A percentile compares a stretch with the other conserved stretches of the same genome.
Evolutionary conservation across 92 coral and sea anemone genomes (phyloP).

Genomic region (Montipora capitata): DNA sequence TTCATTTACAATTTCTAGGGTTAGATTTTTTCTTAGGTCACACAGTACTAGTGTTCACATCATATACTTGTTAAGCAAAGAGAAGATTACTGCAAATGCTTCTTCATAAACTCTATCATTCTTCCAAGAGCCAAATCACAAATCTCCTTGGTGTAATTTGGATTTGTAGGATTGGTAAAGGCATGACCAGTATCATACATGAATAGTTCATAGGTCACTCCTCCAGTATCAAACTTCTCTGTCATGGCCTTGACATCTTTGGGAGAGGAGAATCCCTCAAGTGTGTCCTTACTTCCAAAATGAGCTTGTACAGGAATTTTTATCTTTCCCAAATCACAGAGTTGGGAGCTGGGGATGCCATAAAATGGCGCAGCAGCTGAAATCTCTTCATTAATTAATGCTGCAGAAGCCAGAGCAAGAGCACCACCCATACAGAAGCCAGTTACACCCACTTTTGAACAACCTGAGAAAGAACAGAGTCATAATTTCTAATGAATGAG

Average conservation of each 20-base stretch:
- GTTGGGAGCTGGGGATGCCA: slow-evolving; percentile 71
- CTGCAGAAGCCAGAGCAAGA: slow-evolving; percentile 61
- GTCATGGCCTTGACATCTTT: slow-evolving; percentile 66
- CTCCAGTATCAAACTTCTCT: slow-evolving; percentile 70
- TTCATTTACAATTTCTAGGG: no score
- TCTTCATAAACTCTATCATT: slow-evolving; percentile 78
- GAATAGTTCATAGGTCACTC: slow-evolving; percentile 63
- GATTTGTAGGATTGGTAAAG: slow-evolving; percentile 61
- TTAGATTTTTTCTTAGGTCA: no score
- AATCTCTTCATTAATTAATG: slow-evolving; percentile 52
- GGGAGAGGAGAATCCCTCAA: slow-evolving; percentile 72
- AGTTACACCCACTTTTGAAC: slow-evolving; percentile 74
- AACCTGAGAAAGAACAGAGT: slow-evolving; percentile 13
- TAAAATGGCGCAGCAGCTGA: slow-evolving; percentile 80
- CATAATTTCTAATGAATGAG: no score
- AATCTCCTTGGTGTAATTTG: slow-evolving; percentile 64
- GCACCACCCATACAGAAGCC: slow-evolving; percentile 88
- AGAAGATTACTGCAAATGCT: slow-evolving; percentile 39
- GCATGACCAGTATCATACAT: slow-evolving; percentile 74
- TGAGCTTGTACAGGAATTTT: slow-evolving; percentile 76
- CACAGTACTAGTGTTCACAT: no score
- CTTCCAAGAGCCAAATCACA: slow-evolving; percentile 67
- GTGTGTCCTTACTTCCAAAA: slow-evolving; percentile 65
- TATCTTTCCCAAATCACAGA: slow-evolving; percentile 72
- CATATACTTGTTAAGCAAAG: no score